Conservation (phyloP, 2,888 invertebrate genomes). For the Eugnorisma glareosa region DNA sequence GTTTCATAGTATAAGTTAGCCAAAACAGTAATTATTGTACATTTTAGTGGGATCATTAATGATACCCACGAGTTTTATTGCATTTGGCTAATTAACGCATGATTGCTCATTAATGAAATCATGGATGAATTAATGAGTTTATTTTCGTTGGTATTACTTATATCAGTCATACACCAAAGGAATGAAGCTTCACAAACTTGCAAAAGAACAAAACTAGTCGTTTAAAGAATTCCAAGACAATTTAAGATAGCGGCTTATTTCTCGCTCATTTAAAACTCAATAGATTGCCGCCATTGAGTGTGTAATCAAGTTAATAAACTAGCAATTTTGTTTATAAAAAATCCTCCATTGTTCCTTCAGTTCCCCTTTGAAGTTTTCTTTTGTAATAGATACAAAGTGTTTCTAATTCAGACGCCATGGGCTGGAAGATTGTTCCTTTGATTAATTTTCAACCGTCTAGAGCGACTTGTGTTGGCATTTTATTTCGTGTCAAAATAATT, state of each 20-base stretch:
- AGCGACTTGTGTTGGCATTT: conserved; percentile 52
- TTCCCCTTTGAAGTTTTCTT: conserved; percentile 75
- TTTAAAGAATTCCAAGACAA: conserved; percentile 11
- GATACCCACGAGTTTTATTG: conserved; percentile 3
- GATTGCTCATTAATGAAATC: conserved; percentile 3
- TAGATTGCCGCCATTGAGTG: conserved; percentile 39
- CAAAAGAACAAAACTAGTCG: conserved; percentile 8
- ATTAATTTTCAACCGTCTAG: conserved; percentile 74
- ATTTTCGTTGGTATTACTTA: conserved; percentile 1
- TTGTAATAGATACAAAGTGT: conserved; percentile 78
- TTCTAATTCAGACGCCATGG: conserved; percentile 75
- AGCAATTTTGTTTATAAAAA: conserved; percentile 68
- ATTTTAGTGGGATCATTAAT: conserved; percentile 15
- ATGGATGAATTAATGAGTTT: not conserved
- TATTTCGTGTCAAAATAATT: conserved; percentile 56
- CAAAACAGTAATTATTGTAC: not conserved
- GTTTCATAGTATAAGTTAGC: too few species aligned
- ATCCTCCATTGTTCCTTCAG: conserved; percentile 55
- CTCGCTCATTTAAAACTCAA: conserved; percentile 35
- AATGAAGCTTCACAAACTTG: conserved; percentile 9
- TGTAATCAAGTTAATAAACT: conserved; percentile 69
- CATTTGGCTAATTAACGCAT: conserved; percentile 23
- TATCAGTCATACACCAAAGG: not conserved
- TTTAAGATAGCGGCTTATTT: conserved; percentile 32
- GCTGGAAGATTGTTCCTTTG: conserved; percentile 79